Evolutionary conservation across 2,888 invertebrate species (phyloP), one percentile per base, ranked within the genome.

Genomic region (Saturnia pavonia): DNA sequence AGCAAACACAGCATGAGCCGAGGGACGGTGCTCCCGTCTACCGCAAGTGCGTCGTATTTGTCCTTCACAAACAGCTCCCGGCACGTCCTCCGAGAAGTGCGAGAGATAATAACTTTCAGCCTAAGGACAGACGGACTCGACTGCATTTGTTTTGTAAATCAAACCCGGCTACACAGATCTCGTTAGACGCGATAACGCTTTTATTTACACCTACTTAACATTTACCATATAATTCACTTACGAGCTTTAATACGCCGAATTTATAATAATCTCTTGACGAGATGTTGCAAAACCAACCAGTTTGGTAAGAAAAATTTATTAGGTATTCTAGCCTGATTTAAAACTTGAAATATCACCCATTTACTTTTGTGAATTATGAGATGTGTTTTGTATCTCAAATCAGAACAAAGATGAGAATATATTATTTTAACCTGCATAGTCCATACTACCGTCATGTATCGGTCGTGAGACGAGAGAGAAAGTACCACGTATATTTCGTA

Each of bases 351-450:
- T 73, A 70, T 74, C 72, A 76, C 72, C 72, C 68, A 57, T 75
- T 73, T 76, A 76, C 74, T 65, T 72, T 72, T 70, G 68, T 79
- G 74, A 75, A 75, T 76, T 74, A 77, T 79, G 77, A 77, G 75
- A 80, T 80, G 75, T 79, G 79, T 84, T 87, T 85, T 79, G 83
- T 82, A 86, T 82, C 80, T 82, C 82, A 83, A 83, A 83, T 82
- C 77, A 81, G 80, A 76, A 81, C 82, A 82, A 82, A 87, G 85
- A 86, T 79, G 86, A 86, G 84, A 88, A 85, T 85, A 85, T 92
- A 91, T 92, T 92, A 87, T 92, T 85, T 88, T 93, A 92, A 92
- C 91, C 92, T 92, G 90, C 88, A 89, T 91, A 87, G 85, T 92
- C 90, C 88, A 89, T 91, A 86, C 85, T 85, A 82, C 85, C 81